Evolutionary conservation across 2,888 invertebrate genomes (phyloP).

Genomic region (Drosophila nr. fundita): DNA sequence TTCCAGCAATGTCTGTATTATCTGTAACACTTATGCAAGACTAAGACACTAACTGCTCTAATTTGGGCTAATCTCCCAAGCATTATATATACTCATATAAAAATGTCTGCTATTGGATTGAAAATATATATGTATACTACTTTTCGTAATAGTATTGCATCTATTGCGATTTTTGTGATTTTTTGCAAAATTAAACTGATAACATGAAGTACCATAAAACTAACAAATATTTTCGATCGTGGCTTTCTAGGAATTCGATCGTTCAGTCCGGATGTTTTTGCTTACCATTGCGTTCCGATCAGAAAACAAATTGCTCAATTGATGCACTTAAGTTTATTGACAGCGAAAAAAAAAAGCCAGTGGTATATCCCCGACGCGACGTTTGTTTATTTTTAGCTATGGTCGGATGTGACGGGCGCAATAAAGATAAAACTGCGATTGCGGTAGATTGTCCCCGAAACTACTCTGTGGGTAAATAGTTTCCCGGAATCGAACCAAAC

Average conservation of each 20-base stretch:
- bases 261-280: neutral
- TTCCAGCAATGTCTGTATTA: neutral
- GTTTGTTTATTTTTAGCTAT: slow-evolving; percentile 31
- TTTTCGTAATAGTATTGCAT: neutral
- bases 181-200: neutral
- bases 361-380: slow-evolving; percentile 23
- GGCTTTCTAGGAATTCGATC: slow-evolving; percentile 20
- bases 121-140: neutral
- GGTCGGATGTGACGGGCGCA: slow-evolving; percentile 2
- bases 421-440: slow-evolving; percentile 59
- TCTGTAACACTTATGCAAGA: neutral
- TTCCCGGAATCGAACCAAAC: slow-evolving; percentile 40
- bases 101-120: neutral
- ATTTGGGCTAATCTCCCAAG: neutral
- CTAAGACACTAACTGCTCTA: slow-evolving; percentile 1
- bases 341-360: slow-evolving; percentile 1
- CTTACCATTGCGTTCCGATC: slow-evolving; percentile 73
- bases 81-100: neutral
- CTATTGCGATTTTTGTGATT: neutral
- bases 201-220: neutral
- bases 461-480: slow-evolving; percentile 10
- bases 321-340: slow-evolving; percentile 44
- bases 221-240: neutral
- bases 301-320: slow-evolving; percentile 41
- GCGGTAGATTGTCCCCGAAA: slow-evolving; percentile 3